Evolutionary conservation across 2,888 invertebrate genomes (phyloP), one percentile per base, ranked within the genome.

Genomic region (Cheilosia vulpina): DNA sequence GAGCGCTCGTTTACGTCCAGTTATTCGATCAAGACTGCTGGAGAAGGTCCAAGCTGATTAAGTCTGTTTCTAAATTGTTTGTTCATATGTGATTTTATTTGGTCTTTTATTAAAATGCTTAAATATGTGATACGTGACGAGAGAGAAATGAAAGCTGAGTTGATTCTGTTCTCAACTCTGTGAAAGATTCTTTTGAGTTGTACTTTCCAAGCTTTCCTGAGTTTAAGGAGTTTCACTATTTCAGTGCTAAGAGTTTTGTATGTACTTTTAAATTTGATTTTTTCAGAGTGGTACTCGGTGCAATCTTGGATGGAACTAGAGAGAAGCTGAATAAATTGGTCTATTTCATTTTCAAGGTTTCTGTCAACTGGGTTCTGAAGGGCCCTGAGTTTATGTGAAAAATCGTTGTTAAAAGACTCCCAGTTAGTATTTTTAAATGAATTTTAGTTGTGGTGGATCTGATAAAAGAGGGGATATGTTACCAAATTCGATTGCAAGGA

Each of bases 11-110:
- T 21, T 21, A 2, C 1, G 1, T 21, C 1, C 2, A 1, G 2
- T 21, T 2, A 21, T 21, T 21, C 2, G 21, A 2, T 11, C 9
- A 41, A 41, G 13, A 13, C 41, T 15, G 13, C 13, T 15, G 3
- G 3, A n/a, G 27, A 53, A 27, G 53, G 43, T 43, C 17, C 43
- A 3, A 53, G 17, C 2, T 19, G 24, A n/a, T 27, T 9, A 0
- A 66, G 13, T 27, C 17, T 53, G 9, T n/a, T 24, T 47, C 52
- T 53, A 17, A 66, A 66, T 17, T 66, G 50, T 5, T 41, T 34
- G 11, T 63, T 50, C 2, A 63, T 1, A 6, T 63, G 31, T 27
- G 5, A 0, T 5, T 27, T 27, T 1, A 27, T 27, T 27, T 27
- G 27, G 4, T 27, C 5, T 5, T 27, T 27, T 27, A 27, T 27